Conservation (phyloP, 2,888 invertebrate species). For the Phragmatobia fuliginosa region DNA sequence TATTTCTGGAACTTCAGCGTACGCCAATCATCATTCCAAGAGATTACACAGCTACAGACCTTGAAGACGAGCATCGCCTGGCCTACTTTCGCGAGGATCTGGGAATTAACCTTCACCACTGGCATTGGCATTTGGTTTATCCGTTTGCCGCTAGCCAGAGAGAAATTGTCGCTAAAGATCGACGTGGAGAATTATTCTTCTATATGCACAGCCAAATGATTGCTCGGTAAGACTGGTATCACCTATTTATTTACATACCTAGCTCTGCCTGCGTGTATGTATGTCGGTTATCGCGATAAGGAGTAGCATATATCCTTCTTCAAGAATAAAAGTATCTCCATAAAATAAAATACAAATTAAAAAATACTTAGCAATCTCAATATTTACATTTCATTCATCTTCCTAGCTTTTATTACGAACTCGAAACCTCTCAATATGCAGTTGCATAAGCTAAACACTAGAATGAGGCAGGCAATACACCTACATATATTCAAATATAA, state of each 20-base stretch:
- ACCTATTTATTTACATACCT: neutral
- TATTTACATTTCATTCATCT: no score
- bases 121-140: constrained; percentile 94
- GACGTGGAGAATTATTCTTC: constrained; percentile 92
- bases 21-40: constrained; percentile 90
- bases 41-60: constrained; percentile 92
- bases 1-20: constrained; percentile 70
- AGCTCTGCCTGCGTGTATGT: no score
- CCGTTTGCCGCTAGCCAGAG: constrained; percentile 87
- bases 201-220: constrained; percentile 90
- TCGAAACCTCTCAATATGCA: no score
- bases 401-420: no score
- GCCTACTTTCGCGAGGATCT: constrained; percentile 94
- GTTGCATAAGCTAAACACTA: no score
- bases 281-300: no score
- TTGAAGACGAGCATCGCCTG: constrained; percentile 92
- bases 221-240: constrained; percentile 66
- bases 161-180: constrained; percentile 90
- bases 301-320: no score
- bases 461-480: no score
- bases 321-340: no score
- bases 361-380: no score
- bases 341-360: no score
- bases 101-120: constrained; percentile 93
- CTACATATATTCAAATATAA: no score